phyloP scores from a whole-genome alignment of 2,113 vertebrate species.

The Notothenia rossii region DNA sequence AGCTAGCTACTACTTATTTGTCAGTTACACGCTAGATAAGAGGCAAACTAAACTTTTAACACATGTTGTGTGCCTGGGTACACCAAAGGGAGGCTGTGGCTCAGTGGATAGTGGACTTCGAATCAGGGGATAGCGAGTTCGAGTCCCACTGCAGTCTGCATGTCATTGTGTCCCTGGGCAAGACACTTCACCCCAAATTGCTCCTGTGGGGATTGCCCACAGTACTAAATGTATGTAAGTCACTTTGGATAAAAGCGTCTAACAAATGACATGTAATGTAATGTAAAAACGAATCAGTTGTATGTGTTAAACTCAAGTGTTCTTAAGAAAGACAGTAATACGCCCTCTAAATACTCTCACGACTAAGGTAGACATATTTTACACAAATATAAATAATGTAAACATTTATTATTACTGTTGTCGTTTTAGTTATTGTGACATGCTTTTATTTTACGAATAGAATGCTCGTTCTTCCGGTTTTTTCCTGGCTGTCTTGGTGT shows the following conservation, averaged over 20 bases:
- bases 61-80: background rate
- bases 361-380: background rate
- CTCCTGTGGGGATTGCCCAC: too few relatives aligned
- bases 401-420: background rate
- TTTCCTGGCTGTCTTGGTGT: background rate
- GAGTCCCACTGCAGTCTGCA: too few relatives aligned
- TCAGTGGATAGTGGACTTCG: too few relatives aligned
- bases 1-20: background rate
- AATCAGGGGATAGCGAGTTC: too few relatives aligned
- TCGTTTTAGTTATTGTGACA: background rate
- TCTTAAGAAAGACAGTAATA: background rate
- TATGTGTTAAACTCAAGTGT: background rate
- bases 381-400: background rate
- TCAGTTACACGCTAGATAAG: background rate
- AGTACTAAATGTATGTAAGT: too few relatives aligned
- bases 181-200: too few relatives aligned
- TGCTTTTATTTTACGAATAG: conserved; percentile 33
- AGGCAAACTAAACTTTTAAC: background rate
- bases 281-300: background rate
- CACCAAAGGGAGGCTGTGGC: background rate
- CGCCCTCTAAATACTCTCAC: background rate
- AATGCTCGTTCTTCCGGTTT: conserved; percentile 6
- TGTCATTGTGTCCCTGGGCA: too few relatives aligned
- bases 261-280: too few relatives aligned
- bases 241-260: too few relatives aligned